Base-by-base conservation (phyloP, 2,113 vertebrate species). In the Amblyornis subalaris region DNA sequence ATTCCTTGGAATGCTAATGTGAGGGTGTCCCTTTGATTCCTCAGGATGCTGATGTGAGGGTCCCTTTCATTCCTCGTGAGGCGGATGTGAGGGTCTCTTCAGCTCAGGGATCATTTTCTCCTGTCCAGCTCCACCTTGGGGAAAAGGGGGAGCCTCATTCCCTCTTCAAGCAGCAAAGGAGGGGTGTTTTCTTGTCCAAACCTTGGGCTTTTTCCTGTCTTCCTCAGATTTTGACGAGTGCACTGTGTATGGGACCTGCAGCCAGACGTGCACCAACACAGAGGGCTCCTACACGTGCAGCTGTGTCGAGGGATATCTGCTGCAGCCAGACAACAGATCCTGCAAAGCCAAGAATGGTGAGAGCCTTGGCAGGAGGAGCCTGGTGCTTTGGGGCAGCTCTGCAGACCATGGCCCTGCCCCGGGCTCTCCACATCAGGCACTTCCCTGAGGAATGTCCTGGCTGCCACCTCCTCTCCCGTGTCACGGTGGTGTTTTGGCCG, bases 331-430 rank as follows among this genome's bases (percentile, higher is more conserved):
- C 92, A 99, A 99, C 97, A 98, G 99, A 50, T 99, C 99, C 82
- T 99, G 99, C 98, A 99, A 99, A 96, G 99, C 99, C 86, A 99
- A 99, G 97, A 99, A 99, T 0, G 99, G 99, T 99, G 97, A 89
- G 97, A 75, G 17, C 86, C 69, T 11, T 4, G 13, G 1, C 4
- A 11, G 33, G 48, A 55, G 17, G 6, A 38, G 5, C 0, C 0
- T 5, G 8, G 4, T 14, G 61, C 72, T 36, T 14, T 3, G 2
- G 66, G 44, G 66, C 51, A 31, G 67, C 58, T 31, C 60, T 33
- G 23, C 66, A 17, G 3, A 12, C 29, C 0, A 0, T 0, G 2
- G 20, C 21, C 16, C 21, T 44, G 14, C 14, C 12, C 65, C 6
- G 0, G 0, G 18, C 23, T 40, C 79, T 31, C 35, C 31, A 0